These are phyloP conservation scores for Cylloceria caligata DNA, from an alignment of 2,888 invertebrate species.

Conservation along the genomic window DNA sequence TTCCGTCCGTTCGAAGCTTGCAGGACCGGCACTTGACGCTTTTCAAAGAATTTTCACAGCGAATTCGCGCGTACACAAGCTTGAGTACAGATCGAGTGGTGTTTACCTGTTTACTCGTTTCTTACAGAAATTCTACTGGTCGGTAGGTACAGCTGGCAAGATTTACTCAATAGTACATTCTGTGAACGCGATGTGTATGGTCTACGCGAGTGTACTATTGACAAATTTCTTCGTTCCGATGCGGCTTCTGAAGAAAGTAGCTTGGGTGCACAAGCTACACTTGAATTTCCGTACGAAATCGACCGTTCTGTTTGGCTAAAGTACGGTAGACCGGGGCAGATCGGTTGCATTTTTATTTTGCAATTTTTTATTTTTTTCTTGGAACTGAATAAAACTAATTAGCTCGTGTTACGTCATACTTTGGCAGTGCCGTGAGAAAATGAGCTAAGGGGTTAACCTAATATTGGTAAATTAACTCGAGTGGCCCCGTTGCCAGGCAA, in stretches of 20 bases:
- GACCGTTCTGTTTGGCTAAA: background rate
- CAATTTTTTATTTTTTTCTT: too few relatives aligned
- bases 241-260: background rate
- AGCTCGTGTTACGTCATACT: too few relatives aligned
- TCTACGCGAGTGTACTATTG: background rate
- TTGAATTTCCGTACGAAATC: constrained; percentile 14
- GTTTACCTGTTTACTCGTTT: constrained; percentile 44
- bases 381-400: too few relatives aligned
- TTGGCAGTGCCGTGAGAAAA: too few relatives aligned
- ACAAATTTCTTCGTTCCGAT: background rate
- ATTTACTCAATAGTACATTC: constrained; percentile 39
- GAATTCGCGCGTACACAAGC: constrained; percentile 13
- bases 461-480: too few relatives aligned
- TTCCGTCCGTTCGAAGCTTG: constrained; percentile 26
- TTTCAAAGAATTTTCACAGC: constrained; percentile 38
- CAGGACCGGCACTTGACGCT: constrained; percentile 33
- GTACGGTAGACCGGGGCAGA: too few relatives aligned
- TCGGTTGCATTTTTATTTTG: too few relatives aligned
- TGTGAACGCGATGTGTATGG: constrained; percentile 4
- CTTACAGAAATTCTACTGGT: constrained; percentile 9
- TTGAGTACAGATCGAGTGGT: constrained; percentile 44
- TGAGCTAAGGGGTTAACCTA: too few relatives aligned
- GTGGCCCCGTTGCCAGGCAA: too few relatives aligned
- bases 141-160: constrained; percentile 3
- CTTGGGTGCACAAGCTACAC: background rate